A percentile compares a stretch with the other conserved stretches of the same genome.
phyloP scores from a whole-genome alignment of 2,113 vertebrate species.

The Theropithecus gelada region DNA sequence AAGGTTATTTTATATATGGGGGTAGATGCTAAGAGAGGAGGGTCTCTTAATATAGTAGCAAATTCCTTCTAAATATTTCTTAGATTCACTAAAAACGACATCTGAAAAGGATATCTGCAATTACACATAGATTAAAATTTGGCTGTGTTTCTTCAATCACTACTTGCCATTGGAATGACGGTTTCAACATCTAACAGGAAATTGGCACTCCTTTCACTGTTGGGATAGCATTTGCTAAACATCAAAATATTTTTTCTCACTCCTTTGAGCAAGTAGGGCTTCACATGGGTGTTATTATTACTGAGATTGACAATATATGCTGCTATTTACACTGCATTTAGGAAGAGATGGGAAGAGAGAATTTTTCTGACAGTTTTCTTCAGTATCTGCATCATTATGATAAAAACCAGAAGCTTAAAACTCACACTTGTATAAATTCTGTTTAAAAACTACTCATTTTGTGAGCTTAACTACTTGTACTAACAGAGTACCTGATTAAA shows the following conservation, averaged over 20 bases:
- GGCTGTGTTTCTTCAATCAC: background rate
- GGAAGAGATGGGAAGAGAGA: slow-evolving; percentile 45
- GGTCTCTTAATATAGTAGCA: background rate
- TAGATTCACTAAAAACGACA: background rate
- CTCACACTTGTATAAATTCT: slow-evolving; percentile 53
- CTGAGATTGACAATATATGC: slow-evolving; percentile 63
- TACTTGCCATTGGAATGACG: background rate
- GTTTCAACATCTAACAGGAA: slow-evolving; percentile 38
- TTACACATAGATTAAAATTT: background rate
- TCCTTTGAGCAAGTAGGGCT: slow-evolving; percentile 64
- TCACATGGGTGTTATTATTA: slow-evolving; percentile 45
- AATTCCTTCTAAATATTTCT: background rate
- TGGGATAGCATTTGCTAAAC: slow-evolving; percentile 66
- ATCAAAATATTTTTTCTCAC: slow-evolving; percentile 72
- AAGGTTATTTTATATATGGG: background rate
- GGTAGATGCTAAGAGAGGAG: too few species aligned
- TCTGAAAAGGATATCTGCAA: background rate
- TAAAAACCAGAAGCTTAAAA: slow-evolving; percentile 65
- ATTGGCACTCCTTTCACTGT: slow-evolving; percentile 41
- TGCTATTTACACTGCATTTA: slow-evolving; percentile 14
- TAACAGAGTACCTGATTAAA: slow-evolving; percentile 74
- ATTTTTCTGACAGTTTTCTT: slow-evolving; percentile 44
- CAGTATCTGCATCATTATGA: slow-evolving; percentile 44
- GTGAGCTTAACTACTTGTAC: slow-evolving; percentile 71
- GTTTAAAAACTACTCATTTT: slow-evolving; percentile 71